phyloP scores from a whole-genome alignment of 2,797 vertebrate genomes.

The Masticophis lateralis region DNA sequence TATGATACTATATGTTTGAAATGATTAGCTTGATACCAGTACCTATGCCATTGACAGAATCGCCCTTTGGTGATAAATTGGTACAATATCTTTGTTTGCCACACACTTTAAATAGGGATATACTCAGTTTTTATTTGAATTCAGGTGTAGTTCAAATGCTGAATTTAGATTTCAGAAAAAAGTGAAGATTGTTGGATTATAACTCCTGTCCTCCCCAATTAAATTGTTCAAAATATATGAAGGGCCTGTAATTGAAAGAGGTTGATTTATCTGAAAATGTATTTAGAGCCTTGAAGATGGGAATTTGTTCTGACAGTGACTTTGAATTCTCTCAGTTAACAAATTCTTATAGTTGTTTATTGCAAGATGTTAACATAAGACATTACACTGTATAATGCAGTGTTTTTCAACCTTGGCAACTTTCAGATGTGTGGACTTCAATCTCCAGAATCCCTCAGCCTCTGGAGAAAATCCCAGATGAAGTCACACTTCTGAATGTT shows the following conservation, averaged over 20 bases:
- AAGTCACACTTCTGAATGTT: background rate
- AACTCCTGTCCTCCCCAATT: background rate
- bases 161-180: background rate
- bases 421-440: background rate
- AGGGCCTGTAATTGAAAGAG: background rate
- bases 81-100: constrained; percentile 17
- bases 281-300: background rate
- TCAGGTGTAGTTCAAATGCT: background rate
- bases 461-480: background rate
- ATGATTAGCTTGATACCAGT: constrained; percentile 27
- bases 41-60: constrained; percentile 9
- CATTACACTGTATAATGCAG: background rate
- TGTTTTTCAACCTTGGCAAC: background rate
- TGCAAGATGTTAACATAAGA: background rate
- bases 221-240: background rate
- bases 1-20: constrained; percentile 20
- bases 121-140: constrained; percentile 16
- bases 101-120: background rate
- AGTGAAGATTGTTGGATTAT: background rate
- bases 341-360: background rate
- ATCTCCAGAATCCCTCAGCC: background rate
- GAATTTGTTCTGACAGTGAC: background rate
- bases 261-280: background rate
- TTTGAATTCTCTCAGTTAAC: background rate
- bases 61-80: background rate